Percentiles rank a stretch among this genome's conserved stretches.
Evolutionary conservation across 1,140 invertebrate genomes (phyloP).

Genomic region (Andricus grossulariae): DNA sequence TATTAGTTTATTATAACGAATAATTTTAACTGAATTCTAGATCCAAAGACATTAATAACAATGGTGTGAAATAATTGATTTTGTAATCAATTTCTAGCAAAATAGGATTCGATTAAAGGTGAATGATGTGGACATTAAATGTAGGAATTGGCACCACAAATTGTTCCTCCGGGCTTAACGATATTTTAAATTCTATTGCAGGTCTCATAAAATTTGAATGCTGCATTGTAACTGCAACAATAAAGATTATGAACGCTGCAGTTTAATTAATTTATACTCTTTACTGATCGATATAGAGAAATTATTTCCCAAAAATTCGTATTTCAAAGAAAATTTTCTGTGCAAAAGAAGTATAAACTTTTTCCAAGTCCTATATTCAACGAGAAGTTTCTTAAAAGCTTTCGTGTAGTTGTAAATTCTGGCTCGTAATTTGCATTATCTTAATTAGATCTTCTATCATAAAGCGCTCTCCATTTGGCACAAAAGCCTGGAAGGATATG

Average conservation of each 20-base stretch:
- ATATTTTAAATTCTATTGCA: neutral
- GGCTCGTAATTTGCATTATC: neutral
- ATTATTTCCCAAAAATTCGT: neutral
- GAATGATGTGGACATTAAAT: no score
- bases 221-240: neutral
- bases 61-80: neutral
- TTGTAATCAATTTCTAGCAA: no score
- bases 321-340: neutral
- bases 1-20: neutral
- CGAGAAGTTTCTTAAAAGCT: neutral
- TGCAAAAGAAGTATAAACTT: neutral
- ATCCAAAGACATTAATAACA: neutral
- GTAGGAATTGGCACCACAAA: no score
- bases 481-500: slow-evolving; percentile 6
- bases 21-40: neutral
- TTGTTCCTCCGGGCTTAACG: no score
- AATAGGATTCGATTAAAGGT: no score
- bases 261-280: neutral
- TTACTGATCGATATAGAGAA: neutral
- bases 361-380: neutral
- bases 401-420: neutral
- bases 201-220: neutral
- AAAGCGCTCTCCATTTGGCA: neutral
- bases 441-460: slow-evolving; percentile 20
- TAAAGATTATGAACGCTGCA: neutral